These are phyloP conservation scores for Brachionus rotundiformis DNA, from an alignment of 1,140 invertebrate genomes.

Conservation along the genomic window DNA sequence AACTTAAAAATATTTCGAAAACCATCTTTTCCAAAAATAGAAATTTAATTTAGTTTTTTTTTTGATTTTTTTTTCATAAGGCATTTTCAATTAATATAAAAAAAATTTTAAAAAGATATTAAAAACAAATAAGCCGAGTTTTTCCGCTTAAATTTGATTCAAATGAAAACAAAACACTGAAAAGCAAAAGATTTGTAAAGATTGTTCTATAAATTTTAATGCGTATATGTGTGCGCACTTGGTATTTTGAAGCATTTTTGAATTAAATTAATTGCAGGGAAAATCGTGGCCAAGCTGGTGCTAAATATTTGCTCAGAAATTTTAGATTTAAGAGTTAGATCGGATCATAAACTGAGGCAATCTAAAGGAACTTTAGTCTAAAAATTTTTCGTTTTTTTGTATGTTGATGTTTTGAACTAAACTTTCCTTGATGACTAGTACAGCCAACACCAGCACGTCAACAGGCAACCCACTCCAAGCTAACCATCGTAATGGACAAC, in stretches of 20 bases:
- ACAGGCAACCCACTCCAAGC: background rate
- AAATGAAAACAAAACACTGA: background rate
- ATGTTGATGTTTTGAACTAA: constrained; percentile 31
- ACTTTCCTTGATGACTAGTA: constrained; percentile 39
- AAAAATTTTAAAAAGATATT: background rate
- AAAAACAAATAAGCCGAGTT: background rate
- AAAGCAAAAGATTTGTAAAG: constrained; percentile 6
- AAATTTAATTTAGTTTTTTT: background rate
- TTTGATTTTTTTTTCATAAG: background rate
- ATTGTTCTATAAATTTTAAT: constrained; percentile 7
- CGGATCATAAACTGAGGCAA: constrained; percentile 2
- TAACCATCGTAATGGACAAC: background rate
- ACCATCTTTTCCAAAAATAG: background rate
- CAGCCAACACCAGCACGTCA: constrained; percentile 35
- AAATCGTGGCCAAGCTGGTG: constrained; percentile 2
- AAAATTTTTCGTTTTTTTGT: constrained; percentile 43
- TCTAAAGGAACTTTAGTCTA: constrained; percentile 17
- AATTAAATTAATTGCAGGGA: background rate
- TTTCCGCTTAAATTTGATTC: background rate
- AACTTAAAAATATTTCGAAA: background rate
- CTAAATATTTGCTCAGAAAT: constrained; percentile 26
- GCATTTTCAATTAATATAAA: background rate
- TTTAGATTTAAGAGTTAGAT: constrained; percentile 18
- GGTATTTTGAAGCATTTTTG: constrained; percentile 28
- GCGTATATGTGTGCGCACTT: constrained; percentile 20